A percentile compares a stretch with the other conserved stretches of the same genome.
phyloP scores from a whole-genome alignment of 2,113 vertebrate genomes.

The Seriola dumerili region DNA sequence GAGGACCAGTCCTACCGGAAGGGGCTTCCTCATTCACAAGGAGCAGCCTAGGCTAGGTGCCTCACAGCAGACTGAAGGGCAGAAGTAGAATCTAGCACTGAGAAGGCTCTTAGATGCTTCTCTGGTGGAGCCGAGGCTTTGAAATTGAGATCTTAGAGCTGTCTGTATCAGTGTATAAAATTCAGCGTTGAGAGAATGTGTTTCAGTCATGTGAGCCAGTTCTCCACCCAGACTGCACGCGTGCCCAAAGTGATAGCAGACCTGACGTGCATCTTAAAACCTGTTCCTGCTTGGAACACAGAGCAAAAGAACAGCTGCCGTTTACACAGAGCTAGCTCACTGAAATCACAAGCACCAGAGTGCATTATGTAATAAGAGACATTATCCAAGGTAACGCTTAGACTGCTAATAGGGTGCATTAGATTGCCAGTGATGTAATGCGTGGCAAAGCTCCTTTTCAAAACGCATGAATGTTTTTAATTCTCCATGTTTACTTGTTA shows the following conservation, averaged over 20 bases:
- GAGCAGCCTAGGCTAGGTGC: constrained; percentile 42
- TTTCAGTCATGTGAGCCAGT: constrained; percentile 10
- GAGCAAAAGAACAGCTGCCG: constrained; percentile 61
- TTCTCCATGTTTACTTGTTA: constrained; percentile 52
- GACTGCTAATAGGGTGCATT: constrained; percentile 67
- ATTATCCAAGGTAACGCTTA: constrained; percentile 73
- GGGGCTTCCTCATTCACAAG: constrained; percentile 72
- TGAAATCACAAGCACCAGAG: constrained; percentile 60
- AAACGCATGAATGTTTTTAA: constrained; percentile 56
- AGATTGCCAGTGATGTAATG: constrained; percentile 67
- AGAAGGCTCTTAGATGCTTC: neutral
- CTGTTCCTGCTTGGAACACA: constrained; percentile 82
- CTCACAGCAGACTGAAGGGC: constrained; percentile 44
- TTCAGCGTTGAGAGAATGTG: constrained; percentile 8
- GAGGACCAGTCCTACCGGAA: constrained; percentile 68
- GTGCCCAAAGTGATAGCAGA: constrained; percentile 43
- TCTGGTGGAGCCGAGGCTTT: constrained; percentile 11
- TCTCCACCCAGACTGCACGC: constrained; percentile 15
- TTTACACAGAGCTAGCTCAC: constrained; percentile 46
- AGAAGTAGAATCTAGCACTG: constrained; percentile 10
- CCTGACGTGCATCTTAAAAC: constrained; percentile 88
- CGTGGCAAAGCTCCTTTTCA: constrained; percentile 60
- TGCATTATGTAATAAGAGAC: constrained; percentile 73
- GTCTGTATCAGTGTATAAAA: neutral
- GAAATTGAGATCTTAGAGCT: neutral